These are phyloP conservation scores for Beris chalybata DNA, from an alignment of 2,888 invertebrate species.

Conservation along the genomic window DNA sequence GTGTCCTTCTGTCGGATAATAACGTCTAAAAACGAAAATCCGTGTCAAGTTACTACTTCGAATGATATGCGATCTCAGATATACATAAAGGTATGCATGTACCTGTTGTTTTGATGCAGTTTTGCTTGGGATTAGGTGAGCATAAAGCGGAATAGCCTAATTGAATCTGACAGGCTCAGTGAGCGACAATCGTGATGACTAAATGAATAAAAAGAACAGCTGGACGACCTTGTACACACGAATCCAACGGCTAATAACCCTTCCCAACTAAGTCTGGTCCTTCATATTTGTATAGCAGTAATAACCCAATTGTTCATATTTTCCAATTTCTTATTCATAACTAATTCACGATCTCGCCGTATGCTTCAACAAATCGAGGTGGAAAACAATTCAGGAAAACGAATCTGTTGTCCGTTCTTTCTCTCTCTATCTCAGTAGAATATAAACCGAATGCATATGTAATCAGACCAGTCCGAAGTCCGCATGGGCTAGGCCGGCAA, in stretches of 20 bases:
- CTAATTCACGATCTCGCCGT: slow-evolving; percentile 38
- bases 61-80: too few relatives aligned
- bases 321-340: slow-evolving; percentile 43
- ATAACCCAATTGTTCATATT: slow-evolving; percentile 41
- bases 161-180: too few relatives aligned
- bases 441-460: slow-evolving; percentile 37
- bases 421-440: slow-evolving; percentile 6
- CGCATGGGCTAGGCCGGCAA: slow-evolving; percentile 25
- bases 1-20: too few relatives aligned
- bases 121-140: too few relatives aligned
- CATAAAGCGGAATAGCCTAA: too few relatives aligned
- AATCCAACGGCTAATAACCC: background rate
- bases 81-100: too few relatives aligned
- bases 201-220: background rate
- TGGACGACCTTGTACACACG: slow-evolving; percentile 4
- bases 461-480: slow-evolving; percentile 31
- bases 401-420: background rate
- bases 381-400: background rate
- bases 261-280: background rate
- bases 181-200: too few relatives aligned
- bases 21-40: too few relatives aligned
- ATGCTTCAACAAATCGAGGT: slow-evolving; percentile 16
- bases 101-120: too few relatives aligned
- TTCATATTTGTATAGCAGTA: slow-evolving; percentile 1
- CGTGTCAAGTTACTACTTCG: too few relatives aligned